These are phyloP conservation scores for Albula glossodonta DNA, from an alignment of 2,113 vertebrate genomes.

Conservation along the genomic window DNA sequence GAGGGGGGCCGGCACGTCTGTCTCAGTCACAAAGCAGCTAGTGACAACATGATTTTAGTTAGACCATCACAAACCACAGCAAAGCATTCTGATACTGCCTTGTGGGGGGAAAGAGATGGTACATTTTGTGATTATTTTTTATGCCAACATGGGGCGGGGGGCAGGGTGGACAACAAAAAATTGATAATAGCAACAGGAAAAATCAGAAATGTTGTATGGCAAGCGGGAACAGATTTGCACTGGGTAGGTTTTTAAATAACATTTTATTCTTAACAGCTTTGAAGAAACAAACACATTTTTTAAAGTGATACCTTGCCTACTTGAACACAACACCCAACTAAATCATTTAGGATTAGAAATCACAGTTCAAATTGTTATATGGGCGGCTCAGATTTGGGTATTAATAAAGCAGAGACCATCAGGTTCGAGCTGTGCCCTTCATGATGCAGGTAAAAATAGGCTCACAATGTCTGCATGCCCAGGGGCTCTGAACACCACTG, in stretches of 20 bases:
- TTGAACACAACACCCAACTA: not conserved
- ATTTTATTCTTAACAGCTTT: not conserved
- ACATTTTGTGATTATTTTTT: constrained; percentile 2
- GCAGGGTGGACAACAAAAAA: not conserved
- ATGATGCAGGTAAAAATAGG: not conserved
- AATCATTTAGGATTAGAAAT: not conserved
- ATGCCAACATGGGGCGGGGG: not conserved
- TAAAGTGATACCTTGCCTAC: not conserved
- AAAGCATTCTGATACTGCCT: constrained; percentile 18
- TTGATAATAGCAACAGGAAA: not conserved
- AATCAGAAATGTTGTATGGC: not conserved
- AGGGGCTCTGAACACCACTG: not conserved
- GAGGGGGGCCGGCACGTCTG: not conserved
- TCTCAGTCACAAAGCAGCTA: not conserved
- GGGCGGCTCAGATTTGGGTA: not conserved
- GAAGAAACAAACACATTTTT: not conserved
- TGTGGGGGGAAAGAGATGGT: not conserved
- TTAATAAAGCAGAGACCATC: not conserved
- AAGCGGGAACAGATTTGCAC: not conserved
- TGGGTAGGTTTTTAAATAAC: not conserved
- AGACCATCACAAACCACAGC: constrained; percentile 17
- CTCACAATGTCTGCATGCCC: not conserved
- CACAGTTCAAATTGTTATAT: not conserved
- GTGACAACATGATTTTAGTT: constrained; percentile 14
- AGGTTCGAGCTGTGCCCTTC: not conserved